Conservation (phyloP, 1,140 invertebrate genomes). For the Drosophila tristis region DNA sequence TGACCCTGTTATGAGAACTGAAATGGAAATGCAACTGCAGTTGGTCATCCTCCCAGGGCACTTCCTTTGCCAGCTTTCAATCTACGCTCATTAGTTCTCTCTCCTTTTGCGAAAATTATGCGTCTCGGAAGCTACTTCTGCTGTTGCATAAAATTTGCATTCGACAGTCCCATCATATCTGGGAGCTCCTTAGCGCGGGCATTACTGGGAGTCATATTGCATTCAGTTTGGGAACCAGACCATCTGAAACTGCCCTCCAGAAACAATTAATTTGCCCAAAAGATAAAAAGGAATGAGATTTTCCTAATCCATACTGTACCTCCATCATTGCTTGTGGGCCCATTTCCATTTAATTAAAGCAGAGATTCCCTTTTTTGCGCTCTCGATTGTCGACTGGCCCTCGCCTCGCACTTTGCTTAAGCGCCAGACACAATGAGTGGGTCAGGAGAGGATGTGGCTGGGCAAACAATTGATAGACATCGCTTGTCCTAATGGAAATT, state of each 20-base stretch:
- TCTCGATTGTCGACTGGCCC: not conserved
- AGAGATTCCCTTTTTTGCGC: constrained; percentile 6
- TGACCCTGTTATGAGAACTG: constrained; percentile 63
- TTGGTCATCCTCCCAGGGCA: constrained; percentile 18
- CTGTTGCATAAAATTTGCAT: constrained; percentile 38
- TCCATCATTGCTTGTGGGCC: not conserved
- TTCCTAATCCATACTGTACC: not conserved
- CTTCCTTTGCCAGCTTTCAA: constrained; percentile 27
- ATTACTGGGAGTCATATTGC: constrained; percentile 7
- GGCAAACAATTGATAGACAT: constrained; percentile 24
- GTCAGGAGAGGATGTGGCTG: no score
- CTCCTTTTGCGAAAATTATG: constrained; percentile 42
- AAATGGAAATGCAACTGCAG: not conserved
- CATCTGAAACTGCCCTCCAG: not conserved
- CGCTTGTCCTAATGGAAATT: constrained; percentile 29
- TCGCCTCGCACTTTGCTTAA: constrained; percentile 18
- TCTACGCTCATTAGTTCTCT: constrained; percentile 63
- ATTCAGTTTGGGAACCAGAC: not conserved
- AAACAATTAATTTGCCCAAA: no score
- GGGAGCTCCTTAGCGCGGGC: not conserved
- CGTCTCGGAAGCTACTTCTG: constrained; percentile 10
- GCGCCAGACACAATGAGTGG: constrained; percentile 24
- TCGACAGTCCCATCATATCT: constrained; percentile 22
- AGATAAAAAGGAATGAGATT: no score
- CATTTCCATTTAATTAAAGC: constrained; percentile 29